Evolutionary conservation across 53 echinoderm and acorn worm species (phyloP), one percentile per base, ranked within the genome.

Genomic region (Echinarachnius parma): DNA sequence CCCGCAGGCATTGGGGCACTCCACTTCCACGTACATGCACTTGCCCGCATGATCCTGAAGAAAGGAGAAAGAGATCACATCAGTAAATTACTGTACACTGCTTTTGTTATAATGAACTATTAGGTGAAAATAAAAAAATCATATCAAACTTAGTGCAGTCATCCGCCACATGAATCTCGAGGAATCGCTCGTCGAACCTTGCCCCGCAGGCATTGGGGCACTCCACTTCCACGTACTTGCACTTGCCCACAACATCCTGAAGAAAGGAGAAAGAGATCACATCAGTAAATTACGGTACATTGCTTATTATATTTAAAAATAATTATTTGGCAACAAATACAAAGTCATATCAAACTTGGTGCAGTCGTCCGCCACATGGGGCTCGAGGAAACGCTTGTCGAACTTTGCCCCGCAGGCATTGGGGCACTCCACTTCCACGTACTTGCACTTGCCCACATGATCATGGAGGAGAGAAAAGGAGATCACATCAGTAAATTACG

Each of bases 81-180:
- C n/a, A n/a, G n/a, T n/a, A n/a, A n/a, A n/a, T n/a, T n/a, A 94
- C 42, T 65, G 71, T 7, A 90, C 82, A 83, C 81, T 94, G 7
- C 95, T 59, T n/a, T n/a, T n/a, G n/a, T n/a, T n/a, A n/a, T n/a
- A n/a, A n/a, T n/a, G n/a, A n/a, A n/a, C n/a, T n/a, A n/a, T n/a
- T n/a, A n/a, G n/a, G n/a, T n/a, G n/a, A n/a, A n/a, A n/a, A n/a
- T n/a, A n/a, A n/a, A n/a, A n/a, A n/a, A n/a, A n/a, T n/a, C n/a
- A n/a, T n/a, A n/a, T n/a, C n/a, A n/a, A n/a, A n/a, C 62, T 94
- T 94, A 52, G 79, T 86, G 61, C 95, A 94, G 48, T 94, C 95
- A 0, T 94, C 95, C 19, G 66, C 78, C 11, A 89, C 46, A 81
- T 94, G 95, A 7, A 77, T 66, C 24, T 87, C 81, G 31, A 94